phyloP scores from a whole-genome alignment of 1,140 invertebrate genomes.

The Nylanderia fulva region DNA sequence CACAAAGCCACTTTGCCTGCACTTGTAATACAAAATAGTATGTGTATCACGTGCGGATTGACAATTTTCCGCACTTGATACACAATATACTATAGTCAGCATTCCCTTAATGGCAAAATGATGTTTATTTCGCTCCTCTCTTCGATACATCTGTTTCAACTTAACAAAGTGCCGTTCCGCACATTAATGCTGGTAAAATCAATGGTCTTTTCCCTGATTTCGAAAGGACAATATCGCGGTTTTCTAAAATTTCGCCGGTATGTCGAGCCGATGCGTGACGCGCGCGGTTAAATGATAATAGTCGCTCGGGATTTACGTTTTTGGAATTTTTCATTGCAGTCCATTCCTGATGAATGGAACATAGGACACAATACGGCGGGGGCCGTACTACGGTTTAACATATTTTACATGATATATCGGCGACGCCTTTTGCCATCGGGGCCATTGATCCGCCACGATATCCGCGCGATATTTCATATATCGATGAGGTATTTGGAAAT shows the following conservation, averaged over 20 bases:
- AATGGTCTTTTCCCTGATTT: not conserved
- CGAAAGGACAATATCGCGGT: not conserved
- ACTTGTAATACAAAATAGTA: too few relatives aligned
- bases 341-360: constrained; percentile 30
- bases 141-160: not conserved
- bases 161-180: constrained; percentile 22
- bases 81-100: too few relatives aligned
- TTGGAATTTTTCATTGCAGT: constrained; percentile 35
- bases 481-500: constrained; percentile 55
- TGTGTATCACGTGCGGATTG: too few relatives aligned
- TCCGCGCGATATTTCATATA: constrained; percentile 59
- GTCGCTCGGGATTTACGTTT: constrained; percentile 40
- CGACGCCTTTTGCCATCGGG: constrained; percentile 48
- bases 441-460: constrained; percentile 63
- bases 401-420: constrained; percentile 62
- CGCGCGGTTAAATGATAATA: constrained; percentile 45
- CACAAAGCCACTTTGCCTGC: too few relatives aligned
- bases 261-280: not conserved
- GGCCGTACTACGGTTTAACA: constrained; percentile 24
- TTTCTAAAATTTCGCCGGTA: constrained; percentile 3
- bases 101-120: too few relatives aligned
- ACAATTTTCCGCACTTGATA: too few relatives aligned
- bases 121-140: too few relatives aligned
- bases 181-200: constrained; percentile 39
- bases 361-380: constrained; percentile 36